Conservation (phyloP, 2,113 vertebrate genomes). For the Antigone vipio region DNA sequence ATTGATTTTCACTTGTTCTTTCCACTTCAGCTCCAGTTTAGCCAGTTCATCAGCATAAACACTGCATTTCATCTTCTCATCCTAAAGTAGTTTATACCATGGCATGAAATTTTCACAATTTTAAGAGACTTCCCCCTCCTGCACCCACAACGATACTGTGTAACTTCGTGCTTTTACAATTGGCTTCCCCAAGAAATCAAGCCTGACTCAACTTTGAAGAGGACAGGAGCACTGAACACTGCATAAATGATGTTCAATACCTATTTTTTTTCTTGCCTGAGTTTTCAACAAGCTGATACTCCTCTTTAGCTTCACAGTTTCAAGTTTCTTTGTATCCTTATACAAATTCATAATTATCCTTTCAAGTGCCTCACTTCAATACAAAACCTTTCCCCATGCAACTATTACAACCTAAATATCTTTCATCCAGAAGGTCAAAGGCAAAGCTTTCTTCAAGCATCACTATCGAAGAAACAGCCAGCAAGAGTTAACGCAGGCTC, state of each 20-base stretch:
- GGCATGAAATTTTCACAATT: not conserved
- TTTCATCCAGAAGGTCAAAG: constrained; percentile 61
- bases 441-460: not conserved
- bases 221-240: not conserved
- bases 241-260: not conserved
- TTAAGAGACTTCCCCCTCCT: not conserved
- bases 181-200: not conserved
- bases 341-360: not conserved
- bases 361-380: not conserved
- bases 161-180: not conserved
- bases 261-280: not conserved
- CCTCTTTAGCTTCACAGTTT: not conserved
- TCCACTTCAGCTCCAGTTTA: constrained; percentile 92
- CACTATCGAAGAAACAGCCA: not conserved
- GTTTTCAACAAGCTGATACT: not conserved
- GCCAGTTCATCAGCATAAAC: constrained; percentile 91
- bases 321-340: not conserved
- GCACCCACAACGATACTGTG: not conserved
- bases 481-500: not conserved
- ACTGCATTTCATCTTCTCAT: constrained; percentile 89
- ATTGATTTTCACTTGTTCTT: constrained; percentile 91
- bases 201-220: not conserved
- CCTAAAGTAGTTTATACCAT: constrained; percentile 70
- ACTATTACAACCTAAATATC: not conserved
- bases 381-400: not conserved